A percentile compares a stretch with the other conserved stretches of the same genome.
phyloP scores from a whole-genome alignment of 2,888 invertebrate genomes.

The Prosapia bicincta region DNA sequence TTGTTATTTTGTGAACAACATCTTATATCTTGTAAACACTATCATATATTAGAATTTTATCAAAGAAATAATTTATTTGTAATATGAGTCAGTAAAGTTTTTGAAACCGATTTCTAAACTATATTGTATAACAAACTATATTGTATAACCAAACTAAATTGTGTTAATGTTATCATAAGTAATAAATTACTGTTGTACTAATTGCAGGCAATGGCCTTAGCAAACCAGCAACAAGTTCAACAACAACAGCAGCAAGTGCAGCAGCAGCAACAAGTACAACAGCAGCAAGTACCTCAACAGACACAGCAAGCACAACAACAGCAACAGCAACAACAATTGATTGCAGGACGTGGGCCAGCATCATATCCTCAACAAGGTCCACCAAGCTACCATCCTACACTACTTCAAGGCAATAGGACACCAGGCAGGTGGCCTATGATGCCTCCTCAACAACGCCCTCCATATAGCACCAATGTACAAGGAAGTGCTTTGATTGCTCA shows the following conservation, averaged over 20 bases:
- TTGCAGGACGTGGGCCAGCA: conserved; percentile 39
- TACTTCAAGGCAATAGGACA: conserved; percentile 18
- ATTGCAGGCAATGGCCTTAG: conserved; percentile 4
- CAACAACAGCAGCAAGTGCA: conserved; percentile 47
- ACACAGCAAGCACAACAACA: conserved; percentile 41
- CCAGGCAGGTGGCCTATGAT: conserved; percentile 36
- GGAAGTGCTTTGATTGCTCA: conserved; percentile 57
- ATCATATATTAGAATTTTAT: no score
- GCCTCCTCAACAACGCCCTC: conserved; percentile 34
- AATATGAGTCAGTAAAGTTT: no score
- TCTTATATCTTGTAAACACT: no score
- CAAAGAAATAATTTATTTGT: no score
- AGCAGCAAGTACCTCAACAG: conserved; percentile 42
- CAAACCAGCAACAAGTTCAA: conserved; percentile 35
- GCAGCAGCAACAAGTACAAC: conserved; percentile 47
- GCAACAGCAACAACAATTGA: conserved; percentile 43
- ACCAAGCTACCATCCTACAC: conserved; percentile 21
- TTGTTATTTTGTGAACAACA: no score
- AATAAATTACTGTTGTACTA: no score
- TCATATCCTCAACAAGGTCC: conserved; percentile 27
- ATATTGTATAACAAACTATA: no score
- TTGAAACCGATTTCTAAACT: no score
- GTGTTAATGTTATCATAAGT: no score
- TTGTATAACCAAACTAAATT: no score
- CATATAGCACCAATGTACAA: conserved; percentile 14